These are phyloP conservation scores for Bellardia pandia DNA, from an alignment of 2,888 invertebrate species.

Conservation along the genomic window DNA sequence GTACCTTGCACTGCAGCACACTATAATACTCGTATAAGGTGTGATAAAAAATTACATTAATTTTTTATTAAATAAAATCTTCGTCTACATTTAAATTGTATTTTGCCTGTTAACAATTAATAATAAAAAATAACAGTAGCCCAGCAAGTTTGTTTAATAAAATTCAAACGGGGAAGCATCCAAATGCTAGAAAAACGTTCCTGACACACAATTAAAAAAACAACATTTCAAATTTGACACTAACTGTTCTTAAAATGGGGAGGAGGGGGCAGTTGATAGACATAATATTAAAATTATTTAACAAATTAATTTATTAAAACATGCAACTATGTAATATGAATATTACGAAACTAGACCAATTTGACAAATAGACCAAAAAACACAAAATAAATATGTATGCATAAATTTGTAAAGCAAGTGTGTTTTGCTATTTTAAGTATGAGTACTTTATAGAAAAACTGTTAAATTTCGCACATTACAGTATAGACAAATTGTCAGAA, in stretches of 20 bases:
- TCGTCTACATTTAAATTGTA: conserved; percentile 9
- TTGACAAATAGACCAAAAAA: conserved; percentile 13
- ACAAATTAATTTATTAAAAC: conserved; percentile 38
- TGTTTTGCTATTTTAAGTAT: no score
- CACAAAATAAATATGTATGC: background rate
- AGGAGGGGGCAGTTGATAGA: background rate
- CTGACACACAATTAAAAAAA: background rate
- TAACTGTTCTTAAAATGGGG: background rate
- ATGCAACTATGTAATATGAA: conserved; percentile 27
- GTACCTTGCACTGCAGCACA: background rate
- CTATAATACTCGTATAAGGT: conserved; percentile 29
- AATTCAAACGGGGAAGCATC: conserved; percentile 15
- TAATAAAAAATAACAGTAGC: conserved; percentile 26
- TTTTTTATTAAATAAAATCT: conserved; percentile 21
- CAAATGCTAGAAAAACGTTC: background rate
- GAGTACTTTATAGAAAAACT: no score
- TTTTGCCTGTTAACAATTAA: background rate
- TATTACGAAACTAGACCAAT: conserved; percentile 46
- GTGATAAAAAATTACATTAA: conserved; percentile 35
- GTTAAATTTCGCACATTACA: no score
- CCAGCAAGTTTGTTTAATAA: conserved; percentile 35
- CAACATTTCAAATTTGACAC: background rate
- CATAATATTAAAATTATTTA: conserved; percentile 1
- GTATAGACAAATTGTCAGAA: no score
- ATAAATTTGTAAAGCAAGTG: no score